A percentile compares a stretch with the other conserved stretches of the same genome.
Conservation (phyloP, 2,797 vertebrate genomes). For the Dipus sagitta region DNA sequence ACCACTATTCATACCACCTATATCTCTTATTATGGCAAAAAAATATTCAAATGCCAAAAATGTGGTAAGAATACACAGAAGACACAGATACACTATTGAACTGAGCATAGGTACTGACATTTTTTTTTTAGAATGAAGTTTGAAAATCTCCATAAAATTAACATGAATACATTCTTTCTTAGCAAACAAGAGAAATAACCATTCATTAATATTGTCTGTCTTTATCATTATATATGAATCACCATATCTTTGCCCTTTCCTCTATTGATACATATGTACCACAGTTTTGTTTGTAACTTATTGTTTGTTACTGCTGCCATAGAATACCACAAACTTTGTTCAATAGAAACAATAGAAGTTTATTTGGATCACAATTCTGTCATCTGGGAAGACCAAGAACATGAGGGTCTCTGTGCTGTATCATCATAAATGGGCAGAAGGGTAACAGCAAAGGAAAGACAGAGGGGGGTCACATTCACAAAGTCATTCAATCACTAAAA, state of each 20-base stretch:
- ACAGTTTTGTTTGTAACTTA: neutral
- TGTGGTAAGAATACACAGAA: neutral
- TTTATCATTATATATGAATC: neutral
- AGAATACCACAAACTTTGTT: neutral
- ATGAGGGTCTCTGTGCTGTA: neutral
- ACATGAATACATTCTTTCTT: neutral
- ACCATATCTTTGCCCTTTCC: neutral
- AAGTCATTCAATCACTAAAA: neutral
- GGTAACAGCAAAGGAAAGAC: too few species aligned
- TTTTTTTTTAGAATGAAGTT: neutral
- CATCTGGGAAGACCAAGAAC: neutral
- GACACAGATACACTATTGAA: neutral
- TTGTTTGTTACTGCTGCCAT: neutral
- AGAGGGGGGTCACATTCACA: neutral
- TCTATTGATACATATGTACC: neutral
- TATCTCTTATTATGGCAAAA: neutral
- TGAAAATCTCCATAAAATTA: slow-evolving; percentile 27
- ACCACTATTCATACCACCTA: neutral
- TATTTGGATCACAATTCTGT: neutral
- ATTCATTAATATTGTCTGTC: neutral
- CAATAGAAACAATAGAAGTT: neutral
- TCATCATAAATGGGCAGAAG: neutral
- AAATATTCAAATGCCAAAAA: neutral
- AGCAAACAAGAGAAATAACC: slow-evolving; percentile 12
- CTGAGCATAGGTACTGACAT: neutral